These are phyloP conservation scores for Drosophila anceps DNA, from an alignment of 2,888 invertebrate species.

Conservation along the genomic window DNA sequence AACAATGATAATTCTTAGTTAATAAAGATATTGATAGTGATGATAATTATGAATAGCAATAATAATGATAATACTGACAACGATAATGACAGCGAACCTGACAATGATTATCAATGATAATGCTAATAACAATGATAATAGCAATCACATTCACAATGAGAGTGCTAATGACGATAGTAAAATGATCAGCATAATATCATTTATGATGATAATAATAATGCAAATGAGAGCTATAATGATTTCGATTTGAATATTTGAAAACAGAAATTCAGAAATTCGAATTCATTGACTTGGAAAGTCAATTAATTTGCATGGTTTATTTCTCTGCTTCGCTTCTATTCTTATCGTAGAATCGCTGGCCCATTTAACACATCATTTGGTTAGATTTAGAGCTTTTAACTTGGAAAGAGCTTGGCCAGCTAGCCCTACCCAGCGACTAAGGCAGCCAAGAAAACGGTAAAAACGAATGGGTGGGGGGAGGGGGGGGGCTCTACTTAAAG, in stretches of 20 bases:
- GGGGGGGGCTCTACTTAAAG: neutral
- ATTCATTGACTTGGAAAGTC: neutral
- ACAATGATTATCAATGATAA: neutral
- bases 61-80: neutral
- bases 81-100: neutral
- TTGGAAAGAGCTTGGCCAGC: constrained; percentile 7
- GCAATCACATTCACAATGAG: neutral
- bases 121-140: neutral
- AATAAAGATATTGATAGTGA: neutral
- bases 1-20: neutral
- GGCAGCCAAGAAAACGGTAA: constrained; percentile 44
- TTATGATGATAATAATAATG: neutral
- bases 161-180: neutral
- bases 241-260: neutral
- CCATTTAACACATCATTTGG: constrained; percentile 22
- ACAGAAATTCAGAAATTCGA: neutral
- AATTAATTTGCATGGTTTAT: constrained; percentile 6
- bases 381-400: constrained; percentile 19
- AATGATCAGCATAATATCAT: neutral
- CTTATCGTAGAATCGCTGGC: constrained; percentile 14
- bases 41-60: neutral
- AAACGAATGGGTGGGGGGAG: neutral
- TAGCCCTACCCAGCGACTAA: constrained; percentile 36
- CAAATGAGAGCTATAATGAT: neutral
- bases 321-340: neutral